A percentile compares a stretch with the other conserved stretches of the same genome.
Conservation (phyloP, 23 tunicate genomes). For the Trididemnum clinides region DNA sequence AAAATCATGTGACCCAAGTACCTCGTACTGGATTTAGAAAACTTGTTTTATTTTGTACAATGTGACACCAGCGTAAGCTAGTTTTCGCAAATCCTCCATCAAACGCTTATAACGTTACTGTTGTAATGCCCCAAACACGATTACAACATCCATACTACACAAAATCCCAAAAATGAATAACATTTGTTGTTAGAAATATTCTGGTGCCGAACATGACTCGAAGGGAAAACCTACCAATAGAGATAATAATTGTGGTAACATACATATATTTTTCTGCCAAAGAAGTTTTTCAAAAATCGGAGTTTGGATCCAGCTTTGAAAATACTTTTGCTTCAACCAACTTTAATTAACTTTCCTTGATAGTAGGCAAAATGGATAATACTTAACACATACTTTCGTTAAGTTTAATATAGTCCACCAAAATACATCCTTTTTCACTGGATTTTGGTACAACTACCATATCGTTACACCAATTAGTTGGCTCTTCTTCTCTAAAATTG, state of each 20-base stretch:
- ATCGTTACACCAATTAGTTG: constrained; percentile 45
- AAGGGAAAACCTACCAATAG: constrained; percentile 40
- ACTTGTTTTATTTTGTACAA: constrained; percentile 3
- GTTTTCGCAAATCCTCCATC: neutral
- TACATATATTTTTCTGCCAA: constrained; percentile 8
- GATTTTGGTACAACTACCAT: constrained; percentile 49
- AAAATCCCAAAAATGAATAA: neutral
- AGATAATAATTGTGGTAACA: constrained; percentile 26
- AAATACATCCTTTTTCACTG: constrained; percentile 38
- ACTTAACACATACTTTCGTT: constrained; percentile 27
- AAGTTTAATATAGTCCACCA: constrained; percentile 36
- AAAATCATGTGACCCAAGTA: constrained; percentile 21
- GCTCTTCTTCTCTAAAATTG: constrained; percentile 22
- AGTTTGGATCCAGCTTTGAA: constrained; percentile 56
- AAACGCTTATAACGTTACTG: constrained; percentile 1
- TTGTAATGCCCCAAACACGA: constrained; percentile 5
- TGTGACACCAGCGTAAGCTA: constrained; percentile 4
- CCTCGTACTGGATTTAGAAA: neutral
- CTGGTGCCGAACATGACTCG: constrained; percentile 40
- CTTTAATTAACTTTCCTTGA: constrained; percentile 22
- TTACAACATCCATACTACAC: constrained; percentile 11
- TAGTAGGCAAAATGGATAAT: constrained; percentile 38
- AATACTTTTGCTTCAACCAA: constrained; percentile 11
- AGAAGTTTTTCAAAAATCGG: constrained; percentile 58
- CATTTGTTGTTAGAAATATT: constrained; percentile 39